These are phyloP conservation scores for Bombus huntii DNA, from an alignment of 1,140 invertebrate genomes.

Conservation along the genomic window DNA sequence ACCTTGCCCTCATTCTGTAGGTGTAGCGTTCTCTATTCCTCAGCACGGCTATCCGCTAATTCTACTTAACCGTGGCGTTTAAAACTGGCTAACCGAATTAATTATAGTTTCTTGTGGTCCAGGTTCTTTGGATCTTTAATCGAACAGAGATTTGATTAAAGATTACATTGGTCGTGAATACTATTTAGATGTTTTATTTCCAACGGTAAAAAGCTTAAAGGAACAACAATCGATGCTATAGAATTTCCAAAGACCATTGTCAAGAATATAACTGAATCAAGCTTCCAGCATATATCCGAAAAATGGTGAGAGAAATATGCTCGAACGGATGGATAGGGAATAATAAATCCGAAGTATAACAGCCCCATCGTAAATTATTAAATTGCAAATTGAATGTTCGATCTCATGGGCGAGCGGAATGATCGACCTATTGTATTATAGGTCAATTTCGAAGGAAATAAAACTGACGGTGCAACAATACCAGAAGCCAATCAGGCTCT, in stretches of 20 bases:
- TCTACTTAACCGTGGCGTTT: neutral
- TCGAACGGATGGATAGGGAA: too few species aligned
- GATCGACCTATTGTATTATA: neutral
- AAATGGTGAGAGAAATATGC: too few species aligned
- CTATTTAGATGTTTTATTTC: too few species aligned
- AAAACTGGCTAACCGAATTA: neutral
- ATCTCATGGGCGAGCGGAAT: neutral
- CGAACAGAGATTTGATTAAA: too few species aligned
- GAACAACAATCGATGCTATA: too few species aligned
- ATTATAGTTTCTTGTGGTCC: neutral
- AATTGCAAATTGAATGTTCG: neutral
- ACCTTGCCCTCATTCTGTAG: neutral
- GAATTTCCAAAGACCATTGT: too few species aligned
- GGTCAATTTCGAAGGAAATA: neutral
- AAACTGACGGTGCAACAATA: neutral
- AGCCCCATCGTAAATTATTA: neutral
- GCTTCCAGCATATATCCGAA: too few species aligned
- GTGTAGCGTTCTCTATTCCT: neutral
- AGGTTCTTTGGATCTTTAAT: neutral
- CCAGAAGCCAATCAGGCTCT: neutral
- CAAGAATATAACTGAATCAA: too few species aligned
- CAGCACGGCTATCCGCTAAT: neutral
- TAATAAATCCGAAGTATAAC: too few species aligned
- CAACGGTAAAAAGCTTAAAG: too few species aligned
- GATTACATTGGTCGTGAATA: too few species aligned